Evolutionary conservation across 2,113 vertebrate species (phyloP).

Genomic region (Carlito syrichta): DNA sequence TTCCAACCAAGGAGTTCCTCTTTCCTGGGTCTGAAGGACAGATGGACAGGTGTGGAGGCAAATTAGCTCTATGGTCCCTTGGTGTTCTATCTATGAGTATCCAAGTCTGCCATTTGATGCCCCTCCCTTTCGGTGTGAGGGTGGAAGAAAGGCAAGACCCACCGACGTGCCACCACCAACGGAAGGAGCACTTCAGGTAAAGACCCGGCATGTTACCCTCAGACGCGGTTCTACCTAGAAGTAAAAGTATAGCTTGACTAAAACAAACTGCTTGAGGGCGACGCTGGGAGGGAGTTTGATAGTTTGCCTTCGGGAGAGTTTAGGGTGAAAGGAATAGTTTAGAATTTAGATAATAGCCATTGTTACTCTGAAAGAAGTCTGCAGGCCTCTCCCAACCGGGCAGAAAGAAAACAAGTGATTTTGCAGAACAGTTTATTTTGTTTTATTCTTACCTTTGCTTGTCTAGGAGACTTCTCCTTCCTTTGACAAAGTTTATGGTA

Average conservation of each 20-base stretch:
- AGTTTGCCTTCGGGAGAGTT: background rate
- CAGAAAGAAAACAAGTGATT: background rate
- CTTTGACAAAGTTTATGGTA: background rate
- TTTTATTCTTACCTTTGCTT: background rate
- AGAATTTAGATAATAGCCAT: background rate
- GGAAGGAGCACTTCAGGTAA: background rate
- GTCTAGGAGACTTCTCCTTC: background rate
- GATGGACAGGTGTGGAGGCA: too few relatives aligned
- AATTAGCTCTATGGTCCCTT: too few relatives aligned
- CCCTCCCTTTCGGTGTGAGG: background rate
- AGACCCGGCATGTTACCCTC: background rate
- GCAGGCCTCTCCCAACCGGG: background rate
- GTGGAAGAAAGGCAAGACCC: background rate
- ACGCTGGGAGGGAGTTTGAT: background rate
- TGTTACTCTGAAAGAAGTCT: background rate
- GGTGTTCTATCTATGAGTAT: rapidly evolving
- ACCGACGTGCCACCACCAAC: background rate
- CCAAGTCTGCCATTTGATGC: background rate
- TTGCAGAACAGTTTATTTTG: background rate
- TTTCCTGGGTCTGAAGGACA: background rate
- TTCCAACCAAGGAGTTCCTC: background rate
- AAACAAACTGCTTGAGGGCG: background rate
- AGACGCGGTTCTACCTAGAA: background rate
- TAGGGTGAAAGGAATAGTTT: background rate
- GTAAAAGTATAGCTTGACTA: background rate